These are phyloP conservation scores for Numida meleagris DNA, from an alignment of 2,113 vertebrate genomes.

Conservation along the genomic window DNA sequence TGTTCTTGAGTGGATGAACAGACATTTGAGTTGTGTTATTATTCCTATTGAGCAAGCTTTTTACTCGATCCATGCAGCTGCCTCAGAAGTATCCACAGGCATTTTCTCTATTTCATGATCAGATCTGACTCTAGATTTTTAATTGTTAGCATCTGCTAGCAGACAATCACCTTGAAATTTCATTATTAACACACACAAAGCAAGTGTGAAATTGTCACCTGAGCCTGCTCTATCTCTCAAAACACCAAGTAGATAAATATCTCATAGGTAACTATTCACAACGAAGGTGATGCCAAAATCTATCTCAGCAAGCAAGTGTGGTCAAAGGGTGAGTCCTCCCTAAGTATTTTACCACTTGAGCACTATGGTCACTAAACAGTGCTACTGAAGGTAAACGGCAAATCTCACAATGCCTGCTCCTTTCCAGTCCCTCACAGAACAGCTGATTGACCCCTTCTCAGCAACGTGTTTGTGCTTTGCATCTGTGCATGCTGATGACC, in stretches of 20 bases:
- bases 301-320: neutral
- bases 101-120: neutral
- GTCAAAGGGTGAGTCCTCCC: rapidly evolving
- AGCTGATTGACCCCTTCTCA: neutral
- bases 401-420: rapidly evolving
- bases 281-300: neutral
- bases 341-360: neutral
- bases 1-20: neutral
- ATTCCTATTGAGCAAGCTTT: neutral
- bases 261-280: neutral
- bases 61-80: neutral
- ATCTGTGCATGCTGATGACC: neutral
- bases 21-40: neutral
- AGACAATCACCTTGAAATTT: neutral
- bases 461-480: rapidly evolving
- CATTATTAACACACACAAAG: neutral
- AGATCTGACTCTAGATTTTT: neutral
- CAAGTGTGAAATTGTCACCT: neutral
- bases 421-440: neutral
- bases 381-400: neutral
- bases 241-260: neutral
- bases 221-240: neutral
- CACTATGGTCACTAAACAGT: neutral
- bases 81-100: neutral
- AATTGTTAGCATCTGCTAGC: neutral